Base-by-base conservation (phyloP, 1,140 invertebrate genomes). In the Triops longicaudatus region DNA sequence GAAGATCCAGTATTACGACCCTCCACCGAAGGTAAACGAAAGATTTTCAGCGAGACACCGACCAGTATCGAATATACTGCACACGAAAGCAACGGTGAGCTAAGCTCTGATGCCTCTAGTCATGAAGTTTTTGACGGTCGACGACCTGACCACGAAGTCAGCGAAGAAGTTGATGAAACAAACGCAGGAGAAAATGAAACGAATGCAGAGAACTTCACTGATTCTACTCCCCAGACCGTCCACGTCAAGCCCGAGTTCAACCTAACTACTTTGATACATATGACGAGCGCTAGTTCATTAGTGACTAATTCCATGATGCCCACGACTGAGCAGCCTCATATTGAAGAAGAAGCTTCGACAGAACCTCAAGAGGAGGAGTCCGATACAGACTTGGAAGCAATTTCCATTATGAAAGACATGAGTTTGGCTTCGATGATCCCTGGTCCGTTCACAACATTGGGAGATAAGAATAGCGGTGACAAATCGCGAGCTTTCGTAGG, bases 371-470 rank as follows among this genome's bases (percentile, higher is more conserved):
- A n/a, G 6, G 14, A 27, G 26, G 74, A 75, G n/a, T 75, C 41
- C 12, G 74, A 75, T 75, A n/a, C n/a, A 22, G 73, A 73, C 17
- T 26, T 73, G 14, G 74, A 75, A 75, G 44, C 44, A 11, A 27
- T 44, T 7, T 43, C 44, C 37, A 44, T 63, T 63, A 63, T 63
- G 50, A 63, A 22, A 63, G 37, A 31, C 37, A 75, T 28, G 74
- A 22, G 74, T 14, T 41, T 44, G 41, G 74, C 26, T 27, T 41
- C 74, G 26, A 1, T 26, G 74, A 3, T 27, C 10, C 44, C 74
- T 75, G 37, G 44, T 41, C 74, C 22, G n/a, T 31, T 31, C 17
- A 73, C 10, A 14, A 73, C 37, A 26, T 17, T n/a, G 4, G 31
- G 31, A 17, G 74, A 28, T 50, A 17, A 12, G 22, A 42, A 6